A percentile compares a stretch with the other conserved stretches of the same genome.
Evolutionary conservation across 2,113 vertebrate genomes (phyloP).

Genomic region (Colossoma macropomum): DNA sequence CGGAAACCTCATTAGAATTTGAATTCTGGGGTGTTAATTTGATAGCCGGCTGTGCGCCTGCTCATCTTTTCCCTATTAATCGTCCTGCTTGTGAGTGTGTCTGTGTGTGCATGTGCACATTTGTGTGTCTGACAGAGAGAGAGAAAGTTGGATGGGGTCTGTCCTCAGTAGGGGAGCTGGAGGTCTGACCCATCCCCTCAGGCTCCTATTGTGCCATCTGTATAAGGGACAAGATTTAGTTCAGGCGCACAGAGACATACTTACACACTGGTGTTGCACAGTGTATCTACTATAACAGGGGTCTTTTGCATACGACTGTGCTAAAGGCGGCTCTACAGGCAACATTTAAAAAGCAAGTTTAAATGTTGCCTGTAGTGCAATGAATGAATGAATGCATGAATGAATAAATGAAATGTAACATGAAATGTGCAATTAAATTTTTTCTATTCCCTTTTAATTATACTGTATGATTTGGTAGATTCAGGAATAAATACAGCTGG

Average conservation of each 20-base stretch:
- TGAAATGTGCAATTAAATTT: no score
- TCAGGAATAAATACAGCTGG: no score
- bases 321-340: no score
- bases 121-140: neutral
- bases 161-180: neutral
- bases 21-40: slow-evolving; percentile 55
- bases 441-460: no score
- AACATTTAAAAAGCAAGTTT: no score
- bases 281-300: no score
- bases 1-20: slow-evolving; percentile 52
- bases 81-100: slow-evolving; percentile 32
- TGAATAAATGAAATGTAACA: no score
- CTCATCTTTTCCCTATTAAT: slow-evolving; percentile 49
- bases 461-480: no score
- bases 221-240: neutral
- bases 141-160: neutral
- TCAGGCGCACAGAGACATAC: neutral
- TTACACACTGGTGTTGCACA: neutral
- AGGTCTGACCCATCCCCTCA: neutral
- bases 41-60: slow-evolving; percentile 45
- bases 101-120: neutral
- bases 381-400: no score
- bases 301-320: no score
- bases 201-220: slow-evolving; percentile 38
- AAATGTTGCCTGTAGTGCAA: no score